Evolutionary conservation across 1,140 invertebrate genomes (phyloP).

Genomic region (Vanessa tameamea): DNA sequence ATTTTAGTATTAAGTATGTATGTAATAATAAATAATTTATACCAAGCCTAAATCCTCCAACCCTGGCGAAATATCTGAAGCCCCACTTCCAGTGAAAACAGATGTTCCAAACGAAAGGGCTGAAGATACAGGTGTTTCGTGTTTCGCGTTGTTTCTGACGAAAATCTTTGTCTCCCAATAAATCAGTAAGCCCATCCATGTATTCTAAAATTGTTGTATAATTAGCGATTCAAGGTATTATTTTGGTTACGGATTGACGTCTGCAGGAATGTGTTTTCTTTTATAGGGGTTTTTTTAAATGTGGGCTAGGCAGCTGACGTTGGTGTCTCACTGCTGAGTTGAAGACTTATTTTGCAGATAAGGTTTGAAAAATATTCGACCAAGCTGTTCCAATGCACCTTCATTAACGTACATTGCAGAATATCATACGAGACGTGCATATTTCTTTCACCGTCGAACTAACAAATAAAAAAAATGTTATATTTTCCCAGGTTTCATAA

Average conservation of each 20-base stretch:
- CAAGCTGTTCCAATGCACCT: no score
- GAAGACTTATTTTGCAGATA: no score
- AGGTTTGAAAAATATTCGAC: no score
- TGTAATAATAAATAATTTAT: slow-evolving; percentile 2
- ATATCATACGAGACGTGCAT: no score
- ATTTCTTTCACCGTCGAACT: no score
- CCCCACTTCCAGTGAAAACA: slow-evolving; percentile 59
- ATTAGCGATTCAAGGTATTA: not conserved
- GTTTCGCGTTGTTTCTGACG: slow-evolving; percentile 56
- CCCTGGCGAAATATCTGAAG: slow-evolving; percentile 56
- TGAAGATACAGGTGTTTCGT: slow-evolving; percentile 54
- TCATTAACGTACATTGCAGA: no score
- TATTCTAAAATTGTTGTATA: slow-evolving; percentile 44
- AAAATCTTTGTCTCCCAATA: slow-evolving; percentile 71
- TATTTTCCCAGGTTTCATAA: no score
- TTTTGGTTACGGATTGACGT: not conserved
- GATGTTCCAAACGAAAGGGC: slow-evolving; percentile 58
- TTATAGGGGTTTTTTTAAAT: not conserved
- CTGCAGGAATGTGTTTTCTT: slow-evolving; percentile 13
- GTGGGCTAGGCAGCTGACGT: no score
- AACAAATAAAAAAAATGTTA: no score
- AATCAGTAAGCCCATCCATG: slow-evolving; percentile 65
- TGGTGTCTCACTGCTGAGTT: no score
- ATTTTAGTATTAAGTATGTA: no score
- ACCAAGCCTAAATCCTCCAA: slow-evolving; percentile 56